Evolutionary conservation across 2,888 invertebrate genomes (phyloP).

Genomic region (Thymelicus sylvestris): DNA sequence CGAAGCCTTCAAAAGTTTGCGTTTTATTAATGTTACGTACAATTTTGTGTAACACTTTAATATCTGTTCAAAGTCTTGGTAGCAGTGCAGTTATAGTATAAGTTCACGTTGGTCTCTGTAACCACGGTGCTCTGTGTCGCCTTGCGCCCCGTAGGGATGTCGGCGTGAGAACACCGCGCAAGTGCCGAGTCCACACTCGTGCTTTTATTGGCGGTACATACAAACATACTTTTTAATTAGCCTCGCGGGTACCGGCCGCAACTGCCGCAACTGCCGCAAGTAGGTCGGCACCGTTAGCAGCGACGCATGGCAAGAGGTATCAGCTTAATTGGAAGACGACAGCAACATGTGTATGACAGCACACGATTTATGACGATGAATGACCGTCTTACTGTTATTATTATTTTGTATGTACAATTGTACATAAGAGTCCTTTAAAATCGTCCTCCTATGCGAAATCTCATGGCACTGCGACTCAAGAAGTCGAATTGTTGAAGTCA

Average conservation of each 20-base stretch:
- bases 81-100: too few species aligned
- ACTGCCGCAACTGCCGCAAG: slow-evolving; percentile 8
- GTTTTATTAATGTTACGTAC: too few species aligned
- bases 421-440: too few species aligned
- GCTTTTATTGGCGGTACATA: slow-evolving; percentile 69
- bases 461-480: too few species aligned
- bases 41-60: too few species aligned
- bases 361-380: slow-evolving; percentile 4
- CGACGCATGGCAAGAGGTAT: slow-evolving; percentile 23
- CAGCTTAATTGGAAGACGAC: slow-evolving; percentile 24
- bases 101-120: background rate
- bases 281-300: slow-evolving; percentile 42
- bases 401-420: background rate
- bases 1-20: too few species aligned
- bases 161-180: slow-evolving; percentile 71
- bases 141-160: slow-evolving; percentile 43
- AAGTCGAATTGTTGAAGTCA: too few species aligned
- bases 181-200: slow-evolving; percentile 70
- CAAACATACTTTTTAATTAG: slow-evolving; percentile 70
- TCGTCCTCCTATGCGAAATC: too few species aligned
- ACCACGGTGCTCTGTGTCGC: slow-evolving; percentile 27
- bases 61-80: too few species aligned
- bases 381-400: background rate
- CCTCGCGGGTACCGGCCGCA: slow-evolving; percentile 39
- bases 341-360: slow-evolving; percentile 5